A percentile compares a stretch with the other conserved stretches of the same genome.
Conservation (phyloP, 2,888 invertebrate species). For the Tanypteryx hageni region DNA sequence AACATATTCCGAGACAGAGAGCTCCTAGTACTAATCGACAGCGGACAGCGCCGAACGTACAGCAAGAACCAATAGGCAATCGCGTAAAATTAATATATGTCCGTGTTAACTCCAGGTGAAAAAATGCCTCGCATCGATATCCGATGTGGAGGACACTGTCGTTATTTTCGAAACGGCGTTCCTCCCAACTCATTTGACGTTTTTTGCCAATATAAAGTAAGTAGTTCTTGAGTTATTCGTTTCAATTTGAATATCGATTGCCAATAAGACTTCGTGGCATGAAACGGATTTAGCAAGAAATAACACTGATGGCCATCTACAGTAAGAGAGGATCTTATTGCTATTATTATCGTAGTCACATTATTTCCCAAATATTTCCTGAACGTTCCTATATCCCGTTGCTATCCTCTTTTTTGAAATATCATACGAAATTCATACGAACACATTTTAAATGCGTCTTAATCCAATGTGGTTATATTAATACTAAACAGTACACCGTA, state of each 20-base stretch:
- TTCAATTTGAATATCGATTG: constrained; percentile 44
- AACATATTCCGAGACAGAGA: not conserved
- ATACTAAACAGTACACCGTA: too few relatives aligned
- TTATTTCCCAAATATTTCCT: not conserved
- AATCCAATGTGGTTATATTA: too few relatives aligned
- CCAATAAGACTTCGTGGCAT: not conserved
- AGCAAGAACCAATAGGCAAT: not conserved
- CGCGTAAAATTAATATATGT: not conserved
- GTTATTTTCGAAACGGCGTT: constrained; percentile 34
- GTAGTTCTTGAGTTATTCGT: constrained; percentile 8
- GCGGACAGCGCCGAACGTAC: not conserved
- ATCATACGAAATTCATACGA: too few relatives aligned
- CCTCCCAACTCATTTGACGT: not conserved
- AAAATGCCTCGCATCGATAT: constrained; percentile 3
- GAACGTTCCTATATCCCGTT: too few relatives aligned
- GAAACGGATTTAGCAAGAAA: not conserved
- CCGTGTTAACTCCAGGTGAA: not conserved
- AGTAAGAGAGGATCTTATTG: not conserved
- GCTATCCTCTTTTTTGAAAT: too few relatives aligned
- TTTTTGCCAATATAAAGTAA: constrained; percentile 44
- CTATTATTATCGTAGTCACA: not conserved
- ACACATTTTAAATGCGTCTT: too few relatives aligned
- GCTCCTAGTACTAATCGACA: not conserved
- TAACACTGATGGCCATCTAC: not conserved
- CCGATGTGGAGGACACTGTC: not conserved